A percentile compares a stretch with the other conserved stretches of the same genome.
These are phyloP conservation scores for Phyllotreta striolata DNA, from an alignment of 2,888 invertebrate species.

Conservation along the genomic window DNA sequence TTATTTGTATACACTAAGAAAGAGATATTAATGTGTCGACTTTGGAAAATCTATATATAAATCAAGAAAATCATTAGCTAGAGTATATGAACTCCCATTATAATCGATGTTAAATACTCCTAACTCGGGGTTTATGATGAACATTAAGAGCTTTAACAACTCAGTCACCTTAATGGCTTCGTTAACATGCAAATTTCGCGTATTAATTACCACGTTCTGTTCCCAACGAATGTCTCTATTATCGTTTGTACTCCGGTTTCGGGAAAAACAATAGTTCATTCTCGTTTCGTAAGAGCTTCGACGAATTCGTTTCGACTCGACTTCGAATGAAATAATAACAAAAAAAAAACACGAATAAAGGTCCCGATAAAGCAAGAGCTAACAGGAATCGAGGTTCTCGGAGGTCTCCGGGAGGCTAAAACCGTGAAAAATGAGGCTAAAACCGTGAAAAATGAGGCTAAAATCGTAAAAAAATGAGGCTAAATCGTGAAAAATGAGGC, in stretches of 20 bases:
- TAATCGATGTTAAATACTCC: no score
- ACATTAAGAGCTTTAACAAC: not conserved
- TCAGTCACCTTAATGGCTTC: constrained; percentile 7
- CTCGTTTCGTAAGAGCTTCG: not conserved
- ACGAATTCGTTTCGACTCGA: not conserved
- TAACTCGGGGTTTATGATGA: no score
- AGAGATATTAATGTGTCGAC: no score
- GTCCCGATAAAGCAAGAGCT: not conserved
- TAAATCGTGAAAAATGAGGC: no score
- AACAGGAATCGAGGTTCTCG: not conserved
- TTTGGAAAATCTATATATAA: no score
- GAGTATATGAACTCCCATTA: no score
- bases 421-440: no score
- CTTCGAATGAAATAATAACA: not conserved
- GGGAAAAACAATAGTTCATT: constrained; percentile 2
- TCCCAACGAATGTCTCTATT: constrained; percentile 4
- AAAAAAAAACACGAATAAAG: no score
- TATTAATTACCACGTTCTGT: constrained; percentile 7
- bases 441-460: no score
- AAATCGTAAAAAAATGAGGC: no score
- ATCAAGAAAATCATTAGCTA: no score
- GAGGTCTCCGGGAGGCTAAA: not conserved
- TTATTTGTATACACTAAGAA: no score
- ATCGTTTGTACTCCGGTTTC: not conserved
- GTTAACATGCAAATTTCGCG: constrained; percentile 6